Base-by-base conservation (phyloP, 2,888 invertebrate genomes). In the Calephelis perditalis region DNA sequence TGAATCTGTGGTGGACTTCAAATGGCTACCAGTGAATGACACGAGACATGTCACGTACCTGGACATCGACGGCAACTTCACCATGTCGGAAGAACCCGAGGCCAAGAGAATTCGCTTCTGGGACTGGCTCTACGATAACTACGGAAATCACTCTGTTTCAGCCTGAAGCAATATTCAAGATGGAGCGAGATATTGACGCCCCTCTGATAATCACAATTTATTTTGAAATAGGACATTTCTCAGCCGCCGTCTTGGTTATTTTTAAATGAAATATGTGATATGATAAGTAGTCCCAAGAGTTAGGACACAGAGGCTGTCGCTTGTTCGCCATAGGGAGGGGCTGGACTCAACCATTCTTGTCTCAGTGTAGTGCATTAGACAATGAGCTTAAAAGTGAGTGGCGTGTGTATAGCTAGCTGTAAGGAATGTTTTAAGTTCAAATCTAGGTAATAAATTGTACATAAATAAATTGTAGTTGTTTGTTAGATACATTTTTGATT, bases 51-150 rank as follows among this genome's bases (percentile, higher is more conserved):
- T 89, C 35, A 76, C 74, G 64, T 93, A 92, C 71, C 81, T 93
- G 52, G 92, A 93, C 71, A 92, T 93, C 67, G 85, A 87, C 36
- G 82, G 86, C 54, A 86, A 89, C 68, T 84, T 93, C 67, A 90
- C 91, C 11, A 75, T 91, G 68, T 81, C 77, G 58, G 75, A 77
- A 1, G 89, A 91, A 69, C 93, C 93, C 0, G 93, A 93, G 68
- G 66, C 81, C 0, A 87, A 86, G 64, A 82, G 93, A 44, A 81
- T 92, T 47, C 80, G 81, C 26, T 93, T 93, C 76, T 93, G 93
- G 93, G 92, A 93, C 76, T 78, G 78, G 81, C 77, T 89, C 1
- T 89, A 83, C 63, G 81, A 86, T 12, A 84, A 79, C 70, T 86
- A 82, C 66, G 76, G 46, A 43, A 64, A 46, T 63, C 65, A 66